Evolutionary conservation across 2,797 vertebrate genomes (phyloP), one percentile per base, ranked within the genome.

Genomic region (Ara ararauna): DNA sequence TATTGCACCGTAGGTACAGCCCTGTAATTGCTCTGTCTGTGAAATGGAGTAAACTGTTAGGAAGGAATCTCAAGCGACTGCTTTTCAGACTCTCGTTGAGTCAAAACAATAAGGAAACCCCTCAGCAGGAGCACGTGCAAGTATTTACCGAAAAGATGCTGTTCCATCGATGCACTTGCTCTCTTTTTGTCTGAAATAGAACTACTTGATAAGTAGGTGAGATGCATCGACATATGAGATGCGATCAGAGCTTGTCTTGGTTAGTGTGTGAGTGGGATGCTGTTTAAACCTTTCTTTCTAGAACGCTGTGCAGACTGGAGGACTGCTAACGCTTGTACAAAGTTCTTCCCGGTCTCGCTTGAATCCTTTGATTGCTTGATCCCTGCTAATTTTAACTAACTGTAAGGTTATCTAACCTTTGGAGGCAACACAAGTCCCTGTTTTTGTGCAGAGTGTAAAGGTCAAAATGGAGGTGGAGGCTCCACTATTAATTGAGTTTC

Each of bases 81-180:
- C 34, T 77, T 82, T 86, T 78, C 17, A 14, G 21, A 4, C 4
- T 44, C 7, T 18, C 18, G 4, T 13, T 11, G 24, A 30, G n/a
- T 42, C 9, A 36, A 61, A 91, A n/a, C 23, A 34, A 21, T 10
- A 67, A 44, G 47, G 42, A 23, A 64, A 4, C 11, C 17, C 10
- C 7, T 82, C 36, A 42, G 36, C 7, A 51, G 32, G 7, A 42
- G 56, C 6, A 2, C 24, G 56, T 62, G 12, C 32, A 51, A 29
- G 8, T 6, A 1, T 54, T 62, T 70, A 40, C 26, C 7, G 40
- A 17, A 40, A 75, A 66, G 13, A 9, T 22, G 20, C 38, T 74
- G 18, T 44, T 70, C 0, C 30, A 5, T 7, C 17, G 2, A 34
- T 82, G 10, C 0, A 3, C 5, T 40, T 50, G 19, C 4, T 44